Percentiles rank a stretch among this genome's conserved stretches.
phyloP scores from a whole-genome alignment of 1,140 invertebrate genomes.

The Solenopsis fugax region DNA sequence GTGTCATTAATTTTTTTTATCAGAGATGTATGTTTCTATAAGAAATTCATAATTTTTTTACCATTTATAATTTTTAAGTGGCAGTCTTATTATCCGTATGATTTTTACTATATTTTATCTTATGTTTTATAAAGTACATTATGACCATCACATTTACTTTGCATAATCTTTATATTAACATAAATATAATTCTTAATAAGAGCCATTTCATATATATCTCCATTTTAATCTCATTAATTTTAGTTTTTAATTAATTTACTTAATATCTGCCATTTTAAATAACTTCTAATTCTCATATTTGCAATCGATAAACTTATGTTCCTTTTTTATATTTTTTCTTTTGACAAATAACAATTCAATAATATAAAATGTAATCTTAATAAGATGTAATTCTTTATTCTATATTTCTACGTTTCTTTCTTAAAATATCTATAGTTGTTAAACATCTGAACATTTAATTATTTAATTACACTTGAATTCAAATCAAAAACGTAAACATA shows the following conservation, averaged over 20 bases:
- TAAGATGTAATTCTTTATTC: background rate
- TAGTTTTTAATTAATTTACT: background rate
- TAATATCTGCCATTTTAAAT: background rate
- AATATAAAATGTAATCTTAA: background rate
- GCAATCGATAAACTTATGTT: no score
- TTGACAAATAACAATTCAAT: background rate
- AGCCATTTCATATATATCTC: background rate
- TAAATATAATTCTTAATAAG: background rate
- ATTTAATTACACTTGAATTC: background rate
- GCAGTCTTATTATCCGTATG: background rate
- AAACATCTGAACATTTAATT: background rate
- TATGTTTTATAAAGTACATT: background rate
- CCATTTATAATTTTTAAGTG: background rate
- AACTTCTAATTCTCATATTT: background rate
- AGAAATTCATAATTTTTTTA: background rate
- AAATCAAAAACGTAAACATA: background rate
- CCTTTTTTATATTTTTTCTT: background rate
- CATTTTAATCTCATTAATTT: background rate
- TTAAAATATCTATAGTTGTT: background rate
- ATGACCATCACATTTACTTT: background rate
- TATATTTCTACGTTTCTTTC: background rate
- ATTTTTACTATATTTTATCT: background rate
- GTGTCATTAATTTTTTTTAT: background rate
- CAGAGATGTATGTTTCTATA: background rate
- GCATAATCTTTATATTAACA: constrained; percentile 25